Conservation (phyloP, 2,888 invertebrate species). For the Hyalella azteca region DNA sequence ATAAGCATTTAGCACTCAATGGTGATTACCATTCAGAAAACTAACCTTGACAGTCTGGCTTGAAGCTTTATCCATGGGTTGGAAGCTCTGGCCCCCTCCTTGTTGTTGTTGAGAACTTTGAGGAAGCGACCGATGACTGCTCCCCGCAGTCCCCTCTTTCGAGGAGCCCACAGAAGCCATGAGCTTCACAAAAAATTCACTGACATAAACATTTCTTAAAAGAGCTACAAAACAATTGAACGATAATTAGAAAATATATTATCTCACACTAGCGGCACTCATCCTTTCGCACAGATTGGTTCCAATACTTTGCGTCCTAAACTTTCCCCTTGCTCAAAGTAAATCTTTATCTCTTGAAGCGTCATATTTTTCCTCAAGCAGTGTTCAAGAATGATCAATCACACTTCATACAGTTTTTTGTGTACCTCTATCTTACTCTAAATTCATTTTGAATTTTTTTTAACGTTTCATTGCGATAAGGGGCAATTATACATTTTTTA, state of each 20-base stretch:
- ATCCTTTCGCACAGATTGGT: constrained; percentile 14
- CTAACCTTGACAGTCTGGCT: constrained; percentile 57
- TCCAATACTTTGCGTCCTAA: constrained; percentile 14
- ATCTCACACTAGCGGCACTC: constrained; percentile 29
- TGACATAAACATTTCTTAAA: not conserved
- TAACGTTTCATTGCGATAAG: no score
- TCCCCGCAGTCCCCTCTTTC: constrained; percentile 32
- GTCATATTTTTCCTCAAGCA: no score
- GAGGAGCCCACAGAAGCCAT: constrained; percentile 38
- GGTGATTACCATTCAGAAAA: no score
- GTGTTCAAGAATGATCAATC: no score
- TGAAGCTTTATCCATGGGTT: constrained; percentile 55
- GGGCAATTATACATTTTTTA: no score
- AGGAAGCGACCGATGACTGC: not conserved
- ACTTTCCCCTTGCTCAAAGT: not conserved
- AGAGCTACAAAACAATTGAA: not conserved
- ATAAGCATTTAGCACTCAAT: no score
- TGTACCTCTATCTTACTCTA: no score
- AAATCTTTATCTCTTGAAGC: not conserved
- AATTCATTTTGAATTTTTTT: no score
- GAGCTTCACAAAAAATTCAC: constrained; percentile 7
- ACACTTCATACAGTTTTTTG: no score
- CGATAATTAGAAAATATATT: constrained; percentile 17
- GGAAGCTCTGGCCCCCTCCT: constrained; percentile 54
- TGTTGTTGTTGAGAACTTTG: constrained; percentile 3